These are phyloP conservation scores for Hypsopygia costalis DNA, from an alignment of 2,888 invertebrate species.

Conservation along the genomic window DNA sequence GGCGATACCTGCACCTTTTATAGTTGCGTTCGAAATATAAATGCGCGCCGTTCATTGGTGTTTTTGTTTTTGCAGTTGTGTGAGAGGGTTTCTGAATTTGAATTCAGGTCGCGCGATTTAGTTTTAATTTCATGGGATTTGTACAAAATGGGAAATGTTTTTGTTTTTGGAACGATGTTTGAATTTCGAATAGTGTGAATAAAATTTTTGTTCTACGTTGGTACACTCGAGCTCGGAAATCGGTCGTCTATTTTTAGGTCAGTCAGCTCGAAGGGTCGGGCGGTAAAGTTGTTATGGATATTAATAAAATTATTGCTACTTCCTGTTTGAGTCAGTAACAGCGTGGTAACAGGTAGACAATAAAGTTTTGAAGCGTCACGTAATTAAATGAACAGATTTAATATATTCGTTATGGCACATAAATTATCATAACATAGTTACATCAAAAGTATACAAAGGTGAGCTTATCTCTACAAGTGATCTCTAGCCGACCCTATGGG, in stretches of 20 bases:
- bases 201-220: slow-evolving; percentile 2
- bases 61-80: slow-evolving; percentile 61
- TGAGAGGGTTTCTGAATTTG: slow-evolving; percentile 51
- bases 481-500: no score
- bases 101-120: slow-evolving; percentile 74
- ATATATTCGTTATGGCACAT: no score
- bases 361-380: no score
- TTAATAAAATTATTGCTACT: not conserved
- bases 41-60: slow-evolving; percentile 60
- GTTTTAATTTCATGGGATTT: slow-evolving; percentile 72
- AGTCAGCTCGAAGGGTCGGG: not conserved
- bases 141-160: slow-evolving; percentile 47
- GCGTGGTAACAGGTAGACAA: no score
- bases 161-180: slow-evolving; percentile 45
- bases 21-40: slow-evolving; percentile 59
- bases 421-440: no score
- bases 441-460: no score
- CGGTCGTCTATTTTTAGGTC: slow-evolving; percentile 1
- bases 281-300: not conserved
- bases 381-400: no score
- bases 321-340: not conserved
- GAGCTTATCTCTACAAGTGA: no score
- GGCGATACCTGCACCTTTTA: slow-evolving; percentile 66
- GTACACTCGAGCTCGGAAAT: not conserved
- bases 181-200: slow-evolving; percentile 26